phyloP scores from a whole-genome alignment of 2,113 vertebrate species.

The Zosterops hypoxanthus region DNA sequence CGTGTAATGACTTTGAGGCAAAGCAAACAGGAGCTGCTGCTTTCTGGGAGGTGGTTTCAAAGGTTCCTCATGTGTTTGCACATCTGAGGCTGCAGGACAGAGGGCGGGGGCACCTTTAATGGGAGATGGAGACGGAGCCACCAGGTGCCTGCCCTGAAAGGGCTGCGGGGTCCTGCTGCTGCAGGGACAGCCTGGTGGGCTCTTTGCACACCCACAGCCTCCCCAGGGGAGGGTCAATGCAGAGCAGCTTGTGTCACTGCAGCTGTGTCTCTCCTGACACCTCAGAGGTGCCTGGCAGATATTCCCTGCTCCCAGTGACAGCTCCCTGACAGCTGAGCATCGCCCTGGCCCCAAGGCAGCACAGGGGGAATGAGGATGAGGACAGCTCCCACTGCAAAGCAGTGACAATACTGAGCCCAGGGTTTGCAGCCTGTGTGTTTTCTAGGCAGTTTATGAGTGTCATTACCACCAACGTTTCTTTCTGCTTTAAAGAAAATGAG shows the following conservation, averaged over 20 bases:
- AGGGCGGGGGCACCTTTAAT: not conserved
- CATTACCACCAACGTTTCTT: not conserved
- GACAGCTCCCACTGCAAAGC: not conserved
- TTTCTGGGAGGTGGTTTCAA: not conserved
- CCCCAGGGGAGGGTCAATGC: not conserved
- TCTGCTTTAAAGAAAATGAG: not conserved
- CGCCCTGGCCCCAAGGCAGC: not conserved
- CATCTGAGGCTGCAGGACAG: not conserved
- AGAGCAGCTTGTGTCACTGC: not conserved
- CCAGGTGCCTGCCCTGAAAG: not conserved
- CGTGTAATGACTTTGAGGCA: not conserved
- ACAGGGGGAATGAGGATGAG: not conserved
- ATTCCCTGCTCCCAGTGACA: not conserved
- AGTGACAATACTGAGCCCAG: not conserved
- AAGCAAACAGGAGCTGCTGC: constrained; percentile 29
- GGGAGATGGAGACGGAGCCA: not conserved
- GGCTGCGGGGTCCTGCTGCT: not conserved
- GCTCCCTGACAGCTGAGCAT: not conserved
- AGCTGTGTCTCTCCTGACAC: not conserved
- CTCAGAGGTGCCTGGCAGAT: not conserved
- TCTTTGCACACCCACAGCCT: accelerated
- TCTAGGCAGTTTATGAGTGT: not conserved
- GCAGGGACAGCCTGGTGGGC: not conserved
- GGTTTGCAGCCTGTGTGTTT: not conserved
- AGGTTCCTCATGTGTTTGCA: not conserved